Evolutionary conservation across 2,113 vertebrate genomes (phyloP).

Genomic region (Siniperca knerii): DNA sequence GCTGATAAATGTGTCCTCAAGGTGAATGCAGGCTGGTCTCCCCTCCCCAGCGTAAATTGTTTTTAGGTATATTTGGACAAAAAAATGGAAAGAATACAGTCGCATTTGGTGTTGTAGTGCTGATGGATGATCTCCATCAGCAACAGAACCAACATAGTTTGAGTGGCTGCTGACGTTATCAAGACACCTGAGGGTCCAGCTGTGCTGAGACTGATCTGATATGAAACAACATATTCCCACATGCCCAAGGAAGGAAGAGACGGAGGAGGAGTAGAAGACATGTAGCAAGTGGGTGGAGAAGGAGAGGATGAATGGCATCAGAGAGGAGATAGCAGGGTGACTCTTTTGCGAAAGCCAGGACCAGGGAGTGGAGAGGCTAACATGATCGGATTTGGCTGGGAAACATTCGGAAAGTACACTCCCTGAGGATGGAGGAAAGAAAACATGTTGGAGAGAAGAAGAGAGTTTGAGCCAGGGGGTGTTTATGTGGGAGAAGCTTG

Average conservation of each 20-base stretch:
- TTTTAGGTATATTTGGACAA: neutral
- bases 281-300: slow-evolving; percentile 13
- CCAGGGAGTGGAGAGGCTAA: slow-evolving; percentile 48
- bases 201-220: slow-evolving; percentile 36
- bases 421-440: slow-evolving; percentile 27
- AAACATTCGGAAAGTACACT: slow-evolving; percentile 36
- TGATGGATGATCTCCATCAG: slow-evolving; percentile 8
- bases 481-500: slow-evolving; percentile 1
- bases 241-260: slow-evolving; percentile 13
- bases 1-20: slow-evolving; percentile 3
- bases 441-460: slow-evolving; percentile 27
- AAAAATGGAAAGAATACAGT: neutral
- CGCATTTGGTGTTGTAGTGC: neutral
- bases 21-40: slow-evolving; percentile 12
- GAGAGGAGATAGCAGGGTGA: slow-evolving; percentile 37
- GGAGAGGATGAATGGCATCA: slow-evolving; percentile 30
- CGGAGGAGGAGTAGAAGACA: slow-evolving; percentile 18
- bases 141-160: slow-evolving; percentile 1
- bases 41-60: neutral
- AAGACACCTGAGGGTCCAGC: slow-evolving; percentile 32
- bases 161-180: slow-evolving; percentile 54
- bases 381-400: slow-evolving; percentile 64
- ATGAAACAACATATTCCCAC: slow-evolving; percentile 33
- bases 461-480: slow-evolving; percentile 13
- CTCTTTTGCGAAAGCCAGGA: slow-evolving; percentile 43